Evolutionary conservation across 2,888 invertebrate species (phyloP).

Genomic region (Caenorhabditis sulstoni): DNA sequence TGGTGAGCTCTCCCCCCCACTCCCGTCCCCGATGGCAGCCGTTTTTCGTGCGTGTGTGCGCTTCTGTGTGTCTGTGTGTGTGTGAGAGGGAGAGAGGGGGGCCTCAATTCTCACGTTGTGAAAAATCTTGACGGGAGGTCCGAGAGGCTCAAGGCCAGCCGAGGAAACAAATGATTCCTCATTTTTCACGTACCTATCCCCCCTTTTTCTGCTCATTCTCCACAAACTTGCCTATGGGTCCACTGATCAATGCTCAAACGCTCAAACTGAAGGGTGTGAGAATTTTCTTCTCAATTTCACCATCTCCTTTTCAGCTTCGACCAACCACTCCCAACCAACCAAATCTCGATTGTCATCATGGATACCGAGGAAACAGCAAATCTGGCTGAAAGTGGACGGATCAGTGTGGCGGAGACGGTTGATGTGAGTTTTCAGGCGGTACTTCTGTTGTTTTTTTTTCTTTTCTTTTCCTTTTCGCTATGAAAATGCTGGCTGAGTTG

Average conservation of each 20-base stretch:
- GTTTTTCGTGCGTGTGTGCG: slow-evolving; percentile 30
- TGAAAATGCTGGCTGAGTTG: background rate
- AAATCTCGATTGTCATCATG: slow-evolving; percentile 49
- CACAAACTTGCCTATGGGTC: no score
- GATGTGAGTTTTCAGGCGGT: slow-evolving; percentile 9
- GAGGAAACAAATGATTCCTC: slow-evolving; percentile 38
- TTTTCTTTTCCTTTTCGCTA: no score
- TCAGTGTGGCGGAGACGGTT: slow-evolving; percentile 6
- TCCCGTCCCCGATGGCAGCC: slow-evolving; percentile 30
- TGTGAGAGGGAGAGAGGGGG: no score
- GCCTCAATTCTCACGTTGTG: slow-evolving; percentile 53
- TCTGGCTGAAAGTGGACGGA: slow-evolving; percentile 19
- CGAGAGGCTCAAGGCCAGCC: no score
- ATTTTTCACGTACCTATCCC: background rate
- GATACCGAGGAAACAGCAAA: slow-evolving; percentile 34
- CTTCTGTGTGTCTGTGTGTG: no score
- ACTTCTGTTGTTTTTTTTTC: no score
- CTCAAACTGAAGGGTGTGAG: slow-evolving; percentile 15
- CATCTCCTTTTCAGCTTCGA: slow-evolving; percentile 31
- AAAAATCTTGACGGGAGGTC: background rate
- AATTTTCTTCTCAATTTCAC: background rate
- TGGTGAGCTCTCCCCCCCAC: slow-evolving; percentile 35
- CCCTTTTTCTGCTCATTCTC: no score
- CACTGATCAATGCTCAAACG: no score
- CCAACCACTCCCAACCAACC: slow-evolving; percentile 19